Evolutionary conservation across 2,113 vertebrate genomes (phyloP).

Genomic region (Cranoglanis bouderius): DNA sequence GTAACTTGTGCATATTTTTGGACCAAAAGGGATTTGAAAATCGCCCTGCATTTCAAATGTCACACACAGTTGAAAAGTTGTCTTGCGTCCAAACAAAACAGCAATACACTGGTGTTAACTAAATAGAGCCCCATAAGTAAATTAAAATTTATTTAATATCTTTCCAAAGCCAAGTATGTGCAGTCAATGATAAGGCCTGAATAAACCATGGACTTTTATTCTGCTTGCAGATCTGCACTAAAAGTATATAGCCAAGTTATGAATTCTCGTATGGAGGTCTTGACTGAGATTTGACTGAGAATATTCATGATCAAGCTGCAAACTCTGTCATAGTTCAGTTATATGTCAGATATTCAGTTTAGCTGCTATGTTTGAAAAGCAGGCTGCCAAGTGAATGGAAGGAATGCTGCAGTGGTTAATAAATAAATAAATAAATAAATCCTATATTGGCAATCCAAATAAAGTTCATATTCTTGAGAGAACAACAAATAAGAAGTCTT

Average conservation of each 20-base stretch:
- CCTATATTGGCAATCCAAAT: slow-evolving; percentile 4
- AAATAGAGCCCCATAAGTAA: neutral
- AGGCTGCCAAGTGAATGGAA: neutral
- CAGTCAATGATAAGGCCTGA: neutral
- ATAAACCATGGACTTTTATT: neutral
- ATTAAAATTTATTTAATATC: slow-evolving; percentile 22
- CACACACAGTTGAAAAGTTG: neutral
- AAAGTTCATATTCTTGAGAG: neutral
- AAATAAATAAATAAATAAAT: too few relatives aligned
- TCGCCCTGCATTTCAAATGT: neutral
- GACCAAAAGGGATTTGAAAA: neutral
- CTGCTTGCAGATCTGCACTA: neutral
- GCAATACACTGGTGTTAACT: neutral
- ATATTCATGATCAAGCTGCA: neutral
- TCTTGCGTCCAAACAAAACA: neutral
- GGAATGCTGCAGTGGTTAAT: neutral
- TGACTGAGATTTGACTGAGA: neutral
- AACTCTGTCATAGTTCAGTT: neutral
- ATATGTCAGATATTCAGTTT: neutral
- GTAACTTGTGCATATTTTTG: neutral
- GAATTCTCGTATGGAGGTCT: neutral
- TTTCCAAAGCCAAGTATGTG: slow-evolving; percentile 43
- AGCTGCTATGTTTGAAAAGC: slow-evolving; percentile 4
- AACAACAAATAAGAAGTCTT: neutral
- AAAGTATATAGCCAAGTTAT: neutral